Percentiles rank a stretch among this genome's conserved stretches.
These are phyloP conservation scores for Pteruthius melanotis DNA, from an alignment of 2,113 vertebrate genomes.

Conservation along the genomic window DNA sequence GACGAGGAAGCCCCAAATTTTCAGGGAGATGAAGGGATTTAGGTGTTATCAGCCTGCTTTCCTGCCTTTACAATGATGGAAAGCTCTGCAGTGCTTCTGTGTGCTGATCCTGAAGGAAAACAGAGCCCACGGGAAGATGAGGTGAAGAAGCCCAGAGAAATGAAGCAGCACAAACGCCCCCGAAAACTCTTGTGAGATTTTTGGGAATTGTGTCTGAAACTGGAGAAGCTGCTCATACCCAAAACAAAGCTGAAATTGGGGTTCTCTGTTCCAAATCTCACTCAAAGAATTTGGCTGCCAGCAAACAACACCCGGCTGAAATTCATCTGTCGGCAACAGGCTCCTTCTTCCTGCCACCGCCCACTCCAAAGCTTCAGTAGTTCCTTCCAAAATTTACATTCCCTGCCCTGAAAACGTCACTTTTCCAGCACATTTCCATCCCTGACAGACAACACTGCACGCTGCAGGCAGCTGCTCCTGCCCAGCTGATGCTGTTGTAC, in stretches of 20 bases:
- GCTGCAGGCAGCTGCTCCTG: neutral
- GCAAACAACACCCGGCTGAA: neutral
- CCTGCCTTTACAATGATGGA: neutral
- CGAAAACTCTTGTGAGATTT: rapidly evolving
- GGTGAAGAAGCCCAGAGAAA: neutral
- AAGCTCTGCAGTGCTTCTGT: neutral
- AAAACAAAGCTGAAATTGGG: rapidly evolving
- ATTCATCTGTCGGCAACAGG: rapidly evolving
- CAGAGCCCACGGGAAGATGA: neutral
- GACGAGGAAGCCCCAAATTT: neutral
- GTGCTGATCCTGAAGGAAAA: neutral
- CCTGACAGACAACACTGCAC: neutral
- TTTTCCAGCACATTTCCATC: neutral
- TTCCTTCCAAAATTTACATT: neutral
- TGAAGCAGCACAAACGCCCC: neutral
- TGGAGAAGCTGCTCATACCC: neutral
- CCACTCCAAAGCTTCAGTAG: neutral
- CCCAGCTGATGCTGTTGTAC: neutral
- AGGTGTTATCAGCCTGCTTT: neutral
- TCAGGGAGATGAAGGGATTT: neutral
- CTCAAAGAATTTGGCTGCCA: neutral
- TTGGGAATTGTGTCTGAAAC: neutral
- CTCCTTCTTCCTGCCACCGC: neutral
- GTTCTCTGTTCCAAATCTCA: neutral
- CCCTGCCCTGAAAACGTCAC: neutral